phyloP scores from a whole-genome alignment of 2,888 invertebrate genomes.

The Drosophila demipolita region DNA sequence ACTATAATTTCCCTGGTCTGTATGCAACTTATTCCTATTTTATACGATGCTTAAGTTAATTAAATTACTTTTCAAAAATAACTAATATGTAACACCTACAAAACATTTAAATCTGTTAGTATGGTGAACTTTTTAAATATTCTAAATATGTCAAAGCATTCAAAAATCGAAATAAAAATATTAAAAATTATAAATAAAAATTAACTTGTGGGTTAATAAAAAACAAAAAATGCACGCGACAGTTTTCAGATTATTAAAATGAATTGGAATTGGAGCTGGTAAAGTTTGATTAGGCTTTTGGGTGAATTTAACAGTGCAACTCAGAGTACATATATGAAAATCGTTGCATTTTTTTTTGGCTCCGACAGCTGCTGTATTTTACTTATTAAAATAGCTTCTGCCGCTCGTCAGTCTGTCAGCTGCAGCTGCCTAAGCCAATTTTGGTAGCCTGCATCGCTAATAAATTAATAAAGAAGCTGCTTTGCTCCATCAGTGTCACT shows the following conservation, averaged over 20 bases:
- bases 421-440: slow-evolving; percentile 16
- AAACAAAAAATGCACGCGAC: background rate
- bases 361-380: background rate
- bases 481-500: slow-evolving; percentile 78
- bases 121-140: background rate
- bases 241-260: background rate
- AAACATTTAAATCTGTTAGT: too few relatives aligned
- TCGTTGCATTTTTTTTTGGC: background rate
- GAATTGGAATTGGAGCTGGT: background rate
- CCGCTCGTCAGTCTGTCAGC: background rate
- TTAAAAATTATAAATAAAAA: background rate
- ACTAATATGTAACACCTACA: too few relatives aligned
- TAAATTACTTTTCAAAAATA: too few relatives aligned
- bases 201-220: background rate
- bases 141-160: background rate
- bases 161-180: background rate
- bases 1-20: background rate
- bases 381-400: slow-evolving; percentile 1
- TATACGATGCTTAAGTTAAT: background rate
- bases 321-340: background rate
- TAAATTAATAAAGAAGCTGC: slow-evolving; percentile 39
- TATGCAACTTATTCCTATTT: background rate
- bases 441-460: slow-evolving; percentile 6
- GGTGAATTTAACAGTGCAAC: background rate
- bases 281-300: background rate